These are phyloP conservation scores for Crotalus tigris DNA, from an alignment of 2,113 vertebrate genomes.

Conservation along the genomic window DNA sequence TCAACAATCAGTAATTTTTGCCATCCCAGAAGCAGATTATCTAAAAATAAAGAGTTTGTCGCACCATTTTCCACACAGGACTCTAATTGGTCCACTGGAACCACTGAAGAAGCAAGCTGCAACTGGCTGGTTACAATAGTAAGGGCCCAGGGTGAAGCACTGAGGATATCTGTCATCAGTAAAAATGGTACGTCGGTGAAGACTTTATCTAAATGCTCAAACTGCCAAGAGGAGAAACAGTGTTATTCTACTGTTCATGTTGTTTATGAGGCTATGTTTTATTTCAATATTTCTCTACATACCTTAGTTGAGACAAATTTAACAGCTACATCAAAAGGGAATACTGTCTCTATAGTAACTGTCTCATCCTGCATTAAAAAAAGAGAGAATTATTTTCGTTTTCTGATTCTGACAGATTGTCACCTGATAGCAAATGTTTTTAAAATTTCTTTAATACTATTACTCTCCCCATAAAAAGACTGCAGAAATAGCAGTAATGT, in stretches of 20 bases:
- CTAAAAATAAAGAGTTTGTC: neutral
- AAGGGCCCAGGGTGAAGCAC: slow-evolving; percentile 91
- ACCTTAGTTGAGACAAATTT: slow-evolving; percentile 96
- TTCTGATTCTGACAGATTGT: neutral
- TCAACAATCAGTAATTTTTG: neutral
- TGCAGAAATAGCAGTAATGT: neutral
- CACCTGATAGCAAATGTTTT: neutral
- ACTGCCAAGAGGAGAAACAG: slow-evolving; percentile 67
- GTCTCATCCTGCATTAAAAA: slow-evolving; percentile 85
- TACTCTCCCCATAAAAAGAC: neutral
- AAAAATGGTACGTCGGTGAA: slow-evolving; percentile 90
- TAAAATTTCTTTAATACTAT: neutral
- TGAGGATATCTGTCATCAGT: slow-evolving; percentile 88
- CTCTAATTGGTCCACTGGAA: slow-evolving; percentile 77
- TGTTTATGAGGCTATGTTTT: neutral
- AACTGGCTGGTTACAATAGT: slow-evolving; percentile 82
- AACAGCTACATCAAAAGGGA: slow-evolving; percentile 92
- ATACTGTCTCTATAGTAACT: slow-evolving; percentile 88
- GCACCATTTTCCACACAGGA: slow-evolving; percentile 86
- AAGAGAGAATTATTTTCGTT: neutral
- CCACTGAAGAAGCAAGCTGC: slow-evolving; percentile 79
- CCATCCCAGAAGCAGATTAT: neutral
- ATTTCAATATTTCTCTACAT: slow-evolving; percentile 29
- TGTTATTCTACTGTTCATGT: slow-evolving; percentile 13
- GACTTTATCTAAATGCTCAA: slow-evolving; percentile 87